Evolutionary conservation across 2,113 vertebrate genomes (phyloP).

Genomic region (Herpailurus yagouaroundi): DNA sequence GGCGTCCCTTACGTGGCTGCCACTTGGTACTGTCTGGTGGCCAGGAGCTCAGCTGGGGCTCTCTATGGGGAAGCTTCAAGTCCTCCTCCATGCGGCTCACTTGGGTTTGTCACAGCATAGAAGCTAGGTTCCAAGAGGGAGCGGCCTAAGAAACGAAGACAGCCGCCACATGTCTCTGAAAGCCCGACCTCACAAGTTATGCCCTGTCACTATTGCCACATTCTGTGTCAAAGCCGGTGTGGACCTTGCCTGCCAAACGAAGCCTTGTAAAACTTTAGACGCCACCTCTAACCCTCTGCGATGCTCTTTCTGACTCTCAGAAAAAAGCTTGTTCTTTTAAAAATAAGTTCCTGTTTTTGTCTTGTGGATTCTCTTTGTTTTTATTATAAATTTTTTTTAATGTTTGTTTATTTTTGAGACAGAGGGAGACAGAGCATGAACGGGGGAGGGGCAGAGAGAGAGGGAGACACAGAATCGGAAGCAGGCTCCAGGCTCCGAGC

Average conservation of each 20-base stretch:
- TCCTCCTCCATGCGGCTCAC: neutral
- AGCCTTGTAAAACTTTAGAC: neutral
- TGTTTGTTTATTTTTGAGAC: too few relatives aligned
- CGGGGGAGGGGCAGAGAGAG: too few relatives aligned
- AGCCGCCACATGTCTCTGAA: neutral
- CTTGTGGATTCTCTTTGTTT: neutral
- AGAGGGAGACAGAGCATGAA: too few relatives aligned
- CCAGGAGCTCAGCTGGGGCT: neutral
- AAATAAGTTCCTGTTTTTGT: neutral
- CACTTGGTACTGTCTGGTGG: neutral
- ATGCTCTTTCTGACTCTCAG: neutral
- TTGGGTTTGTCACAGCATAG: neutral
- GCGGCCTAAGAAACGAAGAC: neutral
- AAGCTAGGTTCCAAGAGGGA: neutral
- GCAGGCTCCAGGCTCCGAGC: too few relatives aligned
- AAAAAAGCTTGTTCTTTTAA: neutral
- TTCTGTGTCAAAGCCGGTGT: neutral
- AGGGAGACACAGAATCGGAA: too few relatives aligned
- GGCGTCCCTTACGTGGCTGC: too few relatives aligned
- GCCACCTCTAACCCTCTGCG: neutral
- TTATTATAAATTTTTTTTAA: neutral
- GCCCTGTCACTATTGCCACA: neutral
- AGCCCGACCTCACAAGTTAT: neutral
- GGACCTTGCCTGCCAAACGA: neutral
- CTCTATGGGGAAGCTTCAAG: neutral